Evolutionary conservation across 2,888 invertebrate genomes (phyloP).

Genomic region (Microplitis deprimator): DNA sequence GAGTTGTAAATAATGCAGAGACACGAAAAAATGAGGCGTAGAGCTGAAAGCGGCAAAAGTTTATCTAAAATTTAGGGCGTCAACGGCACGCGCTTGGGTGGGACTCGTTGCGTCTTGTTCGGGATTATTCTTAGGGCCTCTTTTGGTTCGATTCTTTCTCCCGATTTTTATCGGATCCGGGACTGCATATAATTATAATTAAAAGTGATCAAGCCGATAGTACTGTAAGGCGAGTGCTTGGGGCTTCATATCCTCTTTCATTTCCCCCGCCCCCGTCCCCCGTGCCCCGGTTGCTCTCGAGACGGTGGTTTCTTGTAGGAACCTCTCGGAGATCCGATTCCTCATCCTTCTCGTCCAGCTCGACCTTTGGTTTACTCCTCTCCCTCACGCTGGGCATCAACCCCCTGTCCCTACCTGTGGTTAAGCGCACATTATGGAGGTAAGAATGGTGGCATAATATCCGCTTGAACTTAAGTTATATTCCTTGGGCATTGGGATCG

Average conservation of each 20-base stretch:
- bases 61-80: constrained; percentile 61
- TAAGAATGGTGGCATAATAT: constrained; percentile 70
- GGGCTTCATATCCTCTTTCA: constrained; percentile 35
- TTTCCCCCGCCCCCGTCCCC: constrained; percentile 44
- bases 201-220: constrained; percentile 69
- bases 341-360: constrained; percentile 39
- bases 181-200: constrained; percentile 70
- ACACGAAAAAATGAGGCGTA: constrained; percentile 4
- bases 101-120: constrained; percentile 54
- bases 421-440: constrained; percentile 62
- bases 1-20: not conserved
- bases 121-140: not conserved
- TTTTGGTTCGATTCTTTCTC: constrained; percentile 47
- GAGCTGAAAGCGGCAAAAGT: constrained; percentile 8
- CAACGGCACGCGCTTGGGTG: constrained; percentile 70
- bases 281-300: constrained; percentile 41
- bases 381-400: constrained; percentile 26
- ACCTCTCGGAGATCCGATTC: not conserved
- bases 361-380: constrained; percentile 31
- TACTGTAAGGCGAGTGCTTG: constrained; percentile 43
- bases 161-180: constrained; percentile 61
- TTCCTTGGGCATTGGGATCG: constrained; percentile 51
- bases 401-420: constrained; percentile 55
- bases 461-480: constrained; percentile 69
- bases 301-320: not conserved